Percentiles rank a stretch among this genome's conserved stretches.
These are phyloP conservation scores for Leucoraja ocellata DNA, from an alignment of 2,797 vertebrate genomes.

Conservation along the genomic window DNA sequence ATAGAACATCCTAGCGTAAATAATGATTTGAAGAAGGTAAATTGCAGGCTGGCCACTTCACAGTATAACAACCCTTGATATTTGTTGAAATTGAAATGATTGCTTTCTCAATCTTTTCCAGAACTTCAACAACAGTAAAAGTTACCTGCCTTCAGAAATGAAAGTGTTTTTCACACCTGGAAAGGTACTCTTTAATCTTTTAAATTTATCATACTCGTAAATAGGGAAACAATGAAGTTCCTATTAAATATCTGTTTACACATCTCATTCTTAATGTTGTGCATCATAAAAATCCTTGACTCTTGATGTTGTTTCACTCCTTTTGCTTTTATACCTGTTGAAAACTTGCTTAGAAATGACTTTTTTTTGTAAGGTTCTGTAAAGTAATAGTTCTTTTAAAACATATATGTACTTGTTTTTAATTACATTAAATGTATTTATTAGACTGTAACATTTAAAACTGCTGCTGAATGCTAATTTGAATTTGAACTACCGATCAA, in stretches of 20 bases:
- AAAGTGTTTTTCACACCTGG: slow-evolving; percentile 94
- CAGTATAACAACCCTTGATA: neutral
- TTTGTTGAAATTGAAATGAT: slow-evolving; percentile 39
- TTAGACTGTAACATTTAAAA: slow-evolving; percentile 44
- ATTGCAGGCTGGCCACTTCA: neutral
- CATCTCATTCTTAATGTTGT: neutral
- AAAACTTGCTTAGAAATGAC: neutral
- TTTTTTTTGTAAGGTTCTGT: neutral
- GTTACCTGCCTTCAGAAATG: slow-evolving; percentile 94
- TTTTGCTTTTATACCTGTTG: neutral
- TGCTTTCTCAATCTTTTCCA: slow-evolving; percentile 49
- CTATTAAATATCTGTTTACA: neutral
- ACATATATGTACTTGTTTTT: slow-evolving; percentile 2
- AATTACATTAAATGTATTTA: slow-evolving; percentile 39
- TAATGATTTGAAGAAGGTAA: neutral
- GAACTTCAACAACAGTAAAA: slow-evolving; percentile 98
- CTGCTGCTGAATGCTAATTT: neutral
- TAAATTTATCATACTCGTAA: neutral
- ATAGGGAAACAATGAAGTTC: neutral
- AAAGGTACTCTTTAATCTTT: slow-evolving; percentile 65
- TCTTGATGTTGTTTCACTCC: neutral
- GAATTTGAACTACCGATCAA: slow-evolving; percentile 39
- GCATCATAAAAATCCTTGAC: neutral
- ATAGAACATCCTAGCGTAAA: neutral
- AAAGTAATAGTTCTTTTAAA: neutral